phyloP scores from a whole-genome alignment of 64 coral and sea anemone species.

The Orbicella faveolata region DNA sequence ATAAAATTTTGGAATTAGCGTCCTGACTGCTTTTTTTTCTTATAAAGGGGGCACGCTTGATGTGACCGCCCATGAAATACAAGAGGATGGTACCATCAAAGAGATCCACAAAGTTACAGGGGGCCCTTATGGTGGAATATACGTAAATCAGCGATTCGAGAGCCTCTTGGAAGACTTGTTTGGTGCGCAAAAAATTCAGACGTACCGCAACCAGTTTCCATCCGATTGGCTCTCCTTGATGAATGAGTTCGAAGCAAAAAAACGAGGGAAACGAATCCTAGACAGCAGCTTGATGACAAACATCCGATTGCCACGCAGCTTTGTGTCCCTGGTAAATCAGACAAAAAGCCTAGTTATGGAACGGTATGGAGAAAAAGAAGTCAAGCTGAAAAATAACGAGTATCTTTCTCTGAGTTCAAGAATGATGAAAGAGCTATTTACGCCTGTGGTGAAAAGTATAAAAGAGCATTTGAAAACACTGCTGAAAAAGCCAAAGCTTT shows the following conservation, averaged over 20 bases:
- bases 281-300: slow-evolving; percentile 29
- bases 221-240: slow-evolving; percentile 42
- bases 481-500: background rate
- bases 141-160: slow-evolving; percentile 17
- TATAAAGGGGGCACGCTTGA: too few species aligned
- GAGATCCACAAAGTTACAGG: slow-evolving; percentile 43
- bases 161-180: slow-evolving; percentile 44
- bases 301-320: slow-evolving; percentile 47
- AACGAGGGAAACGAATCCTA: slow-evolving; percentile 40
- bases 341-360: background rate
- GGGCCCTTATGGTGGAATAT: slow-evolving; percentile 32
- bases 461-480: background rate
- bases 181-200: slow-evolving; percentile 3
- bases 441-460: background rate
- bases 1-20: too few species aligned
- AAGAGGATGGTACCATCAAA: background rate
- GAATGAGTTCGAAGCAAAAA: slow-evolving; percentile 57
- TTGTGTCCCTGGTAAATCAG: slow-evolving; percentile 8
- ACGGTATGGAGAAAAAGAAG: background rate
- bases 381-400: background rate
- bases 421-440: slow-evolving; percentile 8
- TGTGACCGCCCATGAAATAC: background rate
- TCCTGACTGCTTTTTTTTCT: too few species aligned
- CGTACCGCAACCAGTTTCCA: background rate
- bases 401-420: background rate